Evolutionary conservation across 1,140 invertebrate species (phyloP).

Genomic region (Drosophila murphyi): DNA sequence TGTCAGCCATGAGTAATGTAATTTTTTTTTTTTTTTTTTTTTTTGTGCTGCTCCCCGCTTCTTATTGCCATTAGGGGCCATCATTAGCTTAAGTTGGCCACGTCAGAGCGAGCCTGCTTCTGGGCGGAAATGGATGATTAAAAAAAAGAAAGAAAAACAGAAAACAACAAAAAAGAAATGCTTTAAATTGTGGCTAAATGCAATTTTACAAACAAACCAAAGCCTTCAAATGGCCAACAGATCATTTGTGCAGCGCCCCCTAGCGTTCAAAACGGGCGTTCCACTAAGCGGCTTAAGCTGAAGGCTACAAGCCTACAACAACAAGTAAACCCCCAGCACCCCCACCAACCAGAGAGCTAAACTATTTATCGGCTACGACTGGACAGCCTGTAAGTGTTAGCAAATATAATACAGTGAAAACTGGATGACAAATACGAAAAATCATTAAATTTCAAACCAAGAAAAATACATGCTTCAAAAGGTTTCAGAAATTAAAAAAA

Average conservation of each 20-base stretch:
- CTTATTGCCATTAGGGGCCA: slow-evolving; percentile 1
- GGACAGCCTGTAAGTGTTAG: slow-evolving; percentile 11
- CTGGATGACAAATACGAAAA: slow-evolving; percentile 4
- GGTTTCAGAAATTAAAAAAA: too few species aligned
- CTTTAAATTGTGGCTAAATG: slow-evolving; percentile 32
- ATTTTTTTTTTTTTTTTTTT: not conserved
- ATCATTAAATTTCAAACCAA: slow-evolving; percentile 9
- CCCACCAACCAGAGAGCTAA: slow-evolving; percentile 1
- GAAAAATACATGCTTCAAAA: too few species aligned
- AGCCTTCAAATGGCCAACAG: slow-evolving; percentile 30
- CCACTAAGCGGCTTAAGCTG: slow-evolving; percentile 40
- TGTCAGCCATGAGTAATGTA: slow-evolving; percentile 30
- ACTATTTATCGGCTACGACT: slow-evolving; percentile 36
- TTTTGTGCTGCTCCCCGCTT: not conserved
- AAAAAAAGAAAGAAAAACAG: not conserved
- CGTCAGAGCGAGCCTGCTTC: slow-evolving; percentile 3
- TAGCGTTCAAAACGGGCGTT: slow-evolving; percentile 9
- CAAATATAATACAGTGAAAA: slow-evolving; percentile 7
- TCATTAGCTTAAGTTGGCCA: slow-evolving; percentile 10
- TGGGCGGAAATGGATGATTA: slow-evolving; percentile 22
- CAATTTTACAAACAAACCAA: slow-evolving; percentile 23
- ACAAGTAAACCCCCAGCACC: not conserved
- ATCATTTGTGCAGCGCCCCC: slow-evolving; percentile 25
- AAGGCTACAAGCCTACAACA: slow-evolving; percentile 11
- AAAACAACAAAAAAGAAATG: not conserved